Evolutionary conservation across 2,888 invertebrate genomes (phyloP).

Genomic region (Hirtodrosophila confusa): DNA sequence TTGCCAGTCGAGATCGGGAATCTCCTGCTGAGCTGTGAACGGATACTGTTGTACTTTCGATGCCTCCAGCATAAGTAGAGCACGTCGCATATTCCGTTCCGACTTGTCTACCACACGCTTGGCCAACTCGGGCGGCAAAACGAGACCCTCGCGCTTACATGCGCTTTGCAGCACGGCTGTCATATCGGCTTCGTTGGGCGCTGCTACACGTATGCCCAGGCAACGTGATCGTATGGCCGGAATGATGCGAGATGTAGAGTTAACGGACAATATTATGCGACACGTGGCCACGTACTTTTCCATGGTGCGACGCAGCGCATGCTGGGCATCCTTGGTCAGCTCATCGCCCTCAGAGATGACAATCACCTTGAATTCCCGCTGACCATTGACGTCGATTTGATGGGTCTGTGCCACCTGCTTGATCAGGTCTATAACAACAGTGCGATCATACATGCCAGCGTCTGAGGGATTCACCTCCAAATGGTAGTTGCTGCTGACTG

Average conservation of each 20-base stretch:
- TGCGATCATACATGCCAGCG: slow-evolving; percentile 98
- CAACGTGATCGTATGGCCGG: slow-evolving; percentile 99
- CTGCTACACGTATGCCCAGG: slow-evolving; percentile 94
- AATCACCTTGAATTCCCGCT: slow-evolving; percentile 98
- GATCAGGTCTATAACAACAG: slow-evolving; percentile 98
- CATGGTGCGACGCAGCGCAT: slow-evolving; percentile 99
- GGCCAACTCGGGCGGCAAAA: slow-evolving; percentile 90
- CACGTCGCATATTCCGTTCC: slow-evolving; percentile 95
- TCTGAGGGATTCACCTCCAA: slow-evolving; percentile 94
- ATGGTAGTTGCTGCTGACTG: slow-evolving; percentile 90
- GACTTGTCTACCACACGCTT: slow-evolving; percentile 91
- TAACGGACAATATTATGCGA: slow-evolving; percentile 95
- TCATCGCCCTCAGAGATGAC: slow-evolving; percentile 97
- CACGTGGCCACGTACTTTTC: slow-evolving; percentile 99
- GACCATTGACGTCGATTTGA: slow-evolving; percentile 94
- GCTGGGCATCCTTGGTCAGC: slow-evolving; percentile 98
- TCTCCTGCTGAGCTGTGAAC: slow-evolving; percentile 90
- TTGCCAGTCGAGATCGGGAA: slow-evolving; percentile 97
- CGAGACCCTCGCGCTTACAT: slow-evolving; percentile 92
- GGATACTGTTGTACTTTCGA: slow-evolving; percentile 96
- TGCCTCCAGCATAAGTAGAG: slow-evolving; percentile 96
- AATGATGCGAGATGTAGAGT: slow-evolving; percentile 97
- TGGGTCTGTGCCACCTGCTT: slow-evolving; percentile 98
- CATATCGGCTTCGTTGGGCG: slow-evolving; percentile 93
- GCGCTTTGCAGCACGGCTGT: slow-evolving; percentile 87